phyloP scores from a whole-genome alignment of 2,797 vertebrate genomes.

The Diplodus sargus region DNA sequence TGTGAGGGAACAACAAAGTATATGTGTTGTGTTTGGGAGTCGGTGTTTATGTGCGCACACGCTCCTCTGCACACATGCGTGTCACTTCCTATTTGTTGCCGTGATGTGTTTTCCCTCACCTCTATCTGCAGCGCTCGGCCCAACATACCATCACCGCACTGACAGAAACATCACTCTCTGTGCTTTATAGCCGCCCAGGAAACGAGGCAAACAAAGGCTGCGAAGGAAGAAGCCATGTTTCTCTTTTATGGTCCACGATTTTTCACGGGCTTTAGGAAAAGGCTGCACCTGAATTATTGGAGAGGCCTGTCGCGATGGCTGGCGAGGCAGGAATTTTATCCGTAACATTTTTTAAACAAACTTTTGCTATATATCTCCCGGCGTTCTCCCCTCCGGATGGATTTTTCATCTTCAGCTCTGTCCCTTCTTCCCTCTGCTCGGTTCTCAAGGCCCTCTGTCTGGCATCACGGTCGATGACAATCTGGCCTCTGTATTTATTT shows the following conservation, averaged over 20 bases:
- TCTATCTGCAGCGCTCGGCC: slow-evolving; percentile 22
- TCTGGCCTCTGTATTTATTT: slow-evolving; percentile 69
- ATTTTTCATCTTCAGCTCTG: slow-evolving; percentile 49
- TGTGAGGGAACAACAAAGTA: slow-evolving; percentile 16
- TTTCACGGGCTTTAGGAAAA: slow-evolving; percentile 52
- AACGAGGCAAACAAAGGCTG: slow-evolving; percentile 70
- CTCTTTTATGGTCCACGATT: slow-evolving; percentile 59
- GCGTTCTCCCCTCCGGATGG: slow-evolving; percentile 7
- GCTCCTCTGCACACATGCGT: slow-evolving; percentile 42
- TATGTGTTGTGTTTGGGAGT: slow-evolving; percentile 39
- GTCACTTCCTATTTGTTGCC: slow-evolving; percentile 70
- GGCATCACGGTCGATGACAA: slow-evolving; percentile 62
- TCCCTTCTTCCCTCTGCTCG: slow-evolving; percentile 26
- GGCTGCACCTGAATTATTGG: slow-evolving; percentile 56
- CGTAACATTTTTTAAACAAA: slow-evolving; percentile 58
- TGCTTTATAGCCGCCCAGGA: slow-evolving; percentile 61
- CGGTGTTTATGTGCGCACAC: slow-evolving; percentile 33
- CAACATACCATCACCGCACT: slow-evolving; percentile 47
- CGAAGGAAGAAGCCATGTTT: slow-evolving; percentile 62
- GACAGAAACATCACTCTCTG: slow-evolving; percentile 62
- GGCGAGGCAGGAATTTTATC: slow-evolving; percentile 42
- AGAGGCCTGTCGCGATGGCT: slow-evolving; percentile 1
- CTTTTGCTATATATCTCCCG: slow-evolving; percentile 45
- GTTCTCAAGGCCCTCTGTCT: slow-evolving; percentile 52
- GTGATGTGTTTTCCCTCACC: slow-evolving; percentile 55